Evolutionary conservation across 2,113 vertebrate genomes (phyloP), one percentile per base, ranked within the genome.

Genomic region (Syrmaticus mikado): DNA sequence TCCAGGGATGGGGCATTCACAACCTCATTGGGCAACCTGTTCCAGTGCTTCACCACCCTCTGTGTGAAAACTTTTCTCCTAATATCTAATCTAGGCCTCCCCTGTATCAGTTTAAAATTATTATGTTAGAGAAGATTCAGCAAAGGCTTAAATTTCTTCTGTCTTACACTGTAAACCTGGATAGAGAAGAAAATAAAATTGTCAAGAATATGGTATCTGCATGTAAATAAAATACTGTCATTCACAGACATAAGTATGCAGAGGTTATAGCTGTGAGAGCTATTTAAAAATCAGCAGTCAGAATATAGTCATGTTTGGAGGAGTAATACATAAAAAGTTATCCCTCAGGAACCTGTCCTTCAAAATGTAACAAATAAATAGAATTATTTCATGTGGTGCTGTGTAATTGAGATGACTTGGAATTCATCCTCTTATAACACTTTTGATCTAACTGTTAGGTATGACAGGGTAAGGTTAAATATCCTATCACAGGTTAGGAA

Each of bases 281-380:
- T 93, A 82, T 95, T 94, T 87, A 93, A 91, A 95, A 96, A 84
- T 92, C 87, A 95, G 66, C 92, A 91, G 36, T 75, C 57, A 81
- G 43, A 43, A 57, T 16, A 28, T 30, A 58, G 71, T 83, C 22
- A 3, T 77, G 32, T 85, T 90, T 91, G 40, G 48, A 95, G 82
- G 48, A 91, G 48, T 41, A 89, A 34, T 17, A 73, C 28, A 15
- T 96, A 93, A 80, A 53, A 89, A 85, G 61, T 82, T 94, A 55
- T 52, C 34, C 75, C 58, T 94, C 57, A 76, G 73, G 75, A 94
- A 94, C 53, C 70, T 78, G 57, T 3, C 19, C 45, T 94, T 97
- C 75, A 64, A 89, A 91, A 82, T 48, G 71, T 66, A 95, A 81
- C 62, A 88, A 91, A 94, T 87, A 95, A 91, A 95, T 87, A 95